Evolutionary conservation across 2,888 invertebrate genomes (phyloP).

Genomic region (Pristionchus japonicus): DNA sequence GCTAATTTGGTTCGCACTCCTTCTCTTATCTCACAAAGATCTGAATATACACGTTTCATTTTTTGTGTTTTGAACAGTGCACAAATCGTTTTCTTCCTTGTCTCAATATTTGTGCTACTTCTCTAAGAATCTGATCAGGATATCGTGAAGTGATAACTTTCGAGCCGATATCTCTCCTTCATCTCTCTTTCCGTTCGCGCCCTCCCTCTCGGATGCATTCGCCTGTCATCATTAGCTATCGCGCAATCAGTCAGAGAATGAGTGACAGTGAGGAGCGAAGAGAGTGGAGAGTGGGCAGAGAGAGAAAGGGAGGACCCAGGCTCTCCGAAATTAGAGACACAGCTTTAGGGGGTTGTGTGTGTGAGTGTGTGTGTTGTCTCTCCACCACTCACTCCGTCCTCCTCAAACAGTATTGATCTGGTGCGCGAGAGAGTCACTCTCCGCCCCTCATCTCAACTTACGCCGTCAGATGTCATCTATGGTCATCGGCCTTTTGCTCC

Average conservation of each 20-base stretch:
- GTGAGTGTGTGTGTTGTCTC: constrained; percentile 27
- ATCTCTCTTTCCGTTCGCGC: not conserved
- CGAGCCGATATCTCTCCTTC: not conserved
- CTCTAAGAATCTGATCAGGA: too few species aligned
- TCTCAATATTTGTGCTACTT: too few species aligned
- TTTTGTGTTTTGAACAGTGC: too few species aligned
- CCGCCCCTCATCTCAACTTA: not conserved
- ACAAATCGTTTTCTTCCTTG: too few species aligned
- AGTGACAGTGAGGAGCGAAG: constrained; percentile 11
- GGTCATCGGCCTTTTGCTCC: not conserved
- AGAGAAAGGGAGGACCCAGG: constrained; percentile 15
- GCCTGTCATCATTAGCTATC: constrained; percentile 43
- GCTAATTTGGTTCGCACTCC: too few species aligned
- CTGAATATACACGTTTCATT: too few species aligned
- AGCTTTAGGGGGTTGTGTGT: constrained; percentile 25
- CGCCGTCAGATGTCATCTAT: not conserved
- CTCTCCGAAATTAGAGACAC: constrained; percentile 24
- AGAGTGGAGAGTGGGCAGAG: not conserved
- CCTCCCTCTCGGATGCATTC: not conserved
- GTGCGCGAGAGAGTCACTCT: constrained; percentile 34
- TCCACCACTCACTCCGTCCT: constrained; percentile 1
- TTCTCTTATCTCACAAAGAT: too few species aligned
- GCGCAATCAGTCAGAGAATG: constrained; percentile 41
- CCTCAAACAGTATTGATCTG: constrained; percentile 33
- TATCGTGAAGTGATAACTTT: too few species aligned